Evolutionary conservation across 2,797 vertebrate genomes (phyloP), one percentile per base, ranked within the genome.

Genomic region (Ptychobarbus kaznakovi): DNA sequence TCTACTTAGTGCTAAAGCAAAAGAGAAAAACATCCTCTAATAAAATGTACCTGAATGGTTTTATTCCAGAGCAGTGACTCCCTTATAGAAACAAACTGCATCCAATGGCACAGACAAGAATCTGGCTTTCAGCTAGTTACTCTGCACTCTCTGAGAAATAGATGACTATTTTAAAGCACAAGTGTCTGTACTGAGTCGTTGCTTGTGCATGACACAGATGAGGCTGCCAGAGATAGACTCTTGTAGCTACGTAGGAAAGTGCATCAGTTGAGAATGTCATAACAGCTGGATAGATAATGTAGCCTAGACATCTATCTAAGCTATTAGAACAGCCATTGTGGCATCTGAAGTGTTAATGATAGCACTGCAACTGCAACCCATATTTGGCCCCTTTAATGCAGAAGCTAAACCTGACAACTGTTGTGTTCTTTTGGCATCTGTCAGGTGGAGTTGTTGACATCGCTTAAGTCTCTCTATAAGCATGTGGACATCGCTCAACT

Each of bases 381-480:
- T 56, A 28, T 84, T 40, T 68, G 16, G 5, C 42, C n/a, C n/a
- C 25, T 49, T 63, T 28, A 83, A 75, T 49, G 5, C 56, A 35
- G 42, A 83, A 46, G 20, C 79, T 68, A 40, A 74, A 49, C 28
- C 12, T 40, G 38, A 75, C 0, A 18, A 35, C 28, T 42, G 44
- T 53, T 65, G 16, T 83, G 40, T 89, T 53, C 16, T 46, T 22
- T 83, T 32, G 86, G 51, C 83, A 40, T 86, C 35, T 68, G 25
- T 12, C 93, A 99, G 97, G 93, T 97, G 89, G 95, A 97, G 91
- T 84, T 96, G 80, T 88, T 98, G 63, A 92, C 90, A 49, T 97
- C 97, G 3, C 90, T 95, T 51, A 96, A 97, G 90, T 95, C 96
- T 51, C 92, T 99, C 4, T 94, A 96, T 88, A 97, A 95, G 88